A percentile compares a stretch with the other conserved stretches of the same genome.
Evolutionary conservation across 2,888 invertebrate genomes (phyloP).

Genomic region (Lomographa bimaculata): DNA sequence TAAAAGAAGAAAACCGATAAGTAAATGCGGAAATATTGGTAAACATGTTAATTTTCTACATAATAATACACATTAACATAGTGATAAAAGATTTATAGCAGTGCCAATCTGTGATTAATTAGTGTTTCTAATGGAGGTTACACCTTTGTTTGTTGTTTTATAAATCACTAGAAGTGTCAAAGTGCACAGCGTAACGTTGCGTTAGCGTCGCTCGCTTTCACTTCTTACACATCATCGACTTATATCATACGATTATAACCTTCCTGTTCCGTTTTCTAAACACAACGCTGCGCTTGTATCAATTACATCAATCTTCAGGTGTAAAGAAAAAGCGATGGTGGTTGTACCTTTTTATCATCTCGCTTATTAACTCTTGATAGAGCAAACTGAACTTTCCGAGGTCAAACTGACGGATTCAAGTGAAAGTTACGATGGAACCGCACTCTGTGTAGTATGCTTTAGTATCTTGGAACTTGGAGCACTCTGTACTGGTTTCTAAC

Average conservation of each 20-base stretch:
- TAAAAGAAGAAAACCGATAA: no score
- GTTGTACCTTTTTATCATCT: conserved; percentile 19
- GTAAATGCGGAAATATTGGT: no score
- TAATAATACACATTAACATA: no score
- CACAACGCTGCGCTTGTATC: conserved; percentile 28
- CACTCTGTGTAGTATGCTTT: conserved; percentile 2
- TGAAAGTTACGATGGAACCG: conserved; percentile 46
- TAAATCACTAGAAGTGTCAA: conserved; percentile 27
- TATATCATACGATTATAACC: conserved; percentile 34
- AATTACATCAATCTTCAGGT: conserved; percentile 21
- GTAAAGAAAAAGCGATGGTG: conserved; percentile 28
- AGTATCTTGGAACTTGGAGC: conserved; percentile 3
- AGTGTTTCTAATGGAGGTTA: no score
- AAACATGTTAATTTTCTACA: no score
- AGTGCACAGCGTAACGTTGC: conserved; percentile 33
- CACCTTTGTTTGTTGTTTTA: conserved; percentile 20
- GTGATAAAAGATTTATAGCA: no score
- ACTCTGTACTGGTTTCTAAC: neutral
- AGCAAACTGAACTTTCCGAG: conserved; percentile 35
- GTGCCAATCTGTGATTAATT: no score
- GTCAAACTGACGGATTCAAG: conserved; percentile 51
- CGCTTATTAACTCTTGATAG: conserved; percentile 21
- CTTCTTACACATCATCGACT: conserved; percentile 36
- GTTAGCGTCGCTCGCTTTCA: conserved; percentile 33
- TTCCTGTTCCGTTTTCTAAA: conserved; percentile 34